These are phyloP conservation scores for Pyrrhia umbra DNA, from an alignment of 2,888 invertebrate genomes.

Conservation along the genomic window DNA sequence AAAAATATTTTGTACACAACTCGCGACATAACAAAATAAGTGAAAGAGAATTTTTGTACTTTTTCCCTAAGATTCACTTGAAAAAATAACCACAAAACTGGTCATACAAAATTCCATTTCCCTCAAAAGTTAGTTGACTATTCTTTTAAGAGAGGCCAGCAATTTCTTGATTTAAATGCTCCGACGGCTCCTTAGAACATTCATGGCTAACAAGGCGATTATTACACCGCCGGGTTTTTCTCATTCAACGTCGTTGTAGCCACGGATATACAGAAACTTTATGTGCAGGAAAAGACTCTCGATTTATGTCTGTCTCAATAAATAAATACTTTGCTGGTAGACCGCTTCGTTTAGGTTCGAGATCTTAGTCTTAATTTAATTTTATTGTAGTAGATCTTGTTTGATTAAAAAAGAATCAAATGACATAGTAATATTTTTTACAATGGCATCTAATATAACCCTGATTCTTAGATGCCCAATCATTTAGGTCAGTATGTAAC, in stretches of 20 bases:
- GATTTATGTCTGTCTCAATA: too few relatives aligned
- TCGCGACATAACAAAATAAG: too few relatives aligned
- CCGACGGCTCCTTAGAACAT: constrained; percentile 46
- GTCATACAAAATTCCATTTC: neutral
- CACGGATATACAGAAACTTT: constrained; percentile 10
- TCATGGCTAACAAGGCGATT: constrained; percentile 59
- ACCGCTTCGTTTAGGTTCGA: too few relatives aligned
- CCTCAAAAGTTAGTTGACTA: neutral
- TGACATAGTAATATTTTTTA: too few relatives aligned
- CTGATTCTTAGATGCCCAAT: too few relatives aligned
- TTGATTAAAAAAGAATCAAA: too few relatives aligned
- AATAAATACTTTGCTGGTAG: too few relatives aligned
- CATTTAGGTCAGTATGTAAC: too few relatives aligned
- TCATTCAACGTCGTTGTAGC: constrained; percentile 17
- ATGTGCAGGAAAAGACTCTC: neutral
- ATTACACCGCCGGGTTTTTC: constrained; percentile 48
- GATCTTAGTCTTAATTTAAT: too few relatives aligned
- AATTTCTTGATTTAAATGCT: constrained; percentile 51
- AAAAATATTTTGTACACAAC: too few relatives aligned
- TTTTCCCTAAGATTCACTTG: neutral
- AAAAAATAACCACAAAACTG: neutral
- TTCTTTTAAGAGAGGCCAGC: constrained; percentile 14
- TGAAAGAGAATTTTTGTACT: neutral
- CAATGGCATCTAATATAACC: too few relatives aligned
- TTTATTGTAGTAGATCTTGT: too few relatives aligned